These are phyloP conservation scores for Elegia similella DNA, from an alignment of 2,888 invertebrate species.

Conservation along the genomic window DNA sequence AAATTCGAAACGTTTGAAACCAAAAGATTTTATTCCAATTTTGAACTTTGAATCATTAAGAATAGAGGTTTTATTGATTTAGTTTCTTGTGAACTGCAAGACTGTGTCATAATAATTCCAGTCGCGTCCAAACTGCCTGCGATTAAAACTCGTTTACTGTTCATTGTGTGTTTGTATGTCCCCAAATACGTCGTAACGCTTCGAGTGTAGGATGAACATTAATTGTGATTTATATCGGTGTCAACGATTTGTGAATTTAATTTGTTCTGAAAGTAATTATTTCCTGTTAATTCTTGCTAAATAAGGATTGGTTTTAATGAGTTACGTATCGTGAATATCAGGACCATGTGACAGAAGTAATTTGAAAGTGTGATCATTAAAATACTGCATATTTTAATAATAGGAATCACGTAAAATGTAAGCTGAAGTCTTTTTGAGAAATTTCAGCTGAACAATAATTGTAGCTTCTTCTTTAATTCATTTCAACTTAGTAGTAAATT, in stretches of 20 bases:
- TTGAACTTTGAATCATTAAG: constrained; percentile 29
- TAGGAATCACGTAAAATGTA: no score
- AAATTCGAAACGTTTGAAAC: constrained; percentile 29
- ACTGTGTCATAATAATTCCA: constrained; percentile 58
- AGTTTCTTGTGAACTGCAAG: constrained; percentile 25
- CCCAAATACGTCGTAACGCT: constrained; percentile 49
- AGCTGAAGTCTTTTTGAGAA: no score
- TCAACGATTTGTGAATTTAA: constrained; percentile 15
- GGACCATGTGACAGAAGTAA: background rate
- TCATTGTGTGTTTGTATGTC: constrained; percentile 54
- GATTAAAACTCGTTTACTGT: constrained; percentile 73
- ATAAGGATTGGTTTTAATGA: background rate
- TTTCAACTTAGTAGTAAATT: no score
- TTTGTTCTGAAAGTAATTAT: constrained; percentile 11
- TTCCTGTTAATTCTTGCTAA: background rate
- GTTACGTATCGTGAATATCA: background rate
- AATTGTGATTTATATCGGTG: constrained; percentile 17
- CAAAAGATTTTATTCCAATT: constrained; percentile 14
- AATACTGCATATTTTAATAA: no score
- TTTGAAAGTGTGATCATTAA: no score
- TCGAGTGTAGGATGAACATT: constrained; percentile 35
- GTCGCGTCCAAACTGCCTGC: constrained; percentile 61
- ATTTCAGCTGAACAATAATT: no score
- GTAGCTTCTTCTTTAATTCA: no score
- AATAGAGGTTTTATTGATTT: constrained; percentile 32